Percentiles rank a stretch among this genome's conserved stretches.
Evolutionary conservation across 2,113 vertebrate species (phyloP).

Genomic region (Pimephales promelas): DNA sequence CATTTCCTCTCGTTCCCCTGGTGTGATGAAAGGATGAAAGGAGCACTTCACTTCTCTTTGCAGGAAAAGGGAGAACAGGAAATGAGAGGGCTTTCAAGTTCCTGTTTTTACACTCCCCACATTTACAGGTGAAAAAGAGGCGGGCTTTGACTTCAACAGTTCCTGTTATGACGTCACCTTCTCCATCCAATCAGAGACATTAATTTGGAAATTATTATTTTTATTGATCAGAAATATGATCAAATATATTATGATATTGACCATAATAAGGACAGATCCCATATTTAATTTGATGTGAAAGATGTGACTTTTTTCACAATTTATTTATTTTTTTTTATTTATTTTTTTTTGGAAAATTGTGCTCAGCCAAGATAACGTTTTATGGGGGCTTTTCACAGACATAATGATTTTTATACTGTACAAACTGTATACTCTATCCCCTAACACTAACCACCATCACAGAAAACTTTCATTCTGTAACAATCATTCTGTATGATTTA

Average conservation of each 20-base stretch:
- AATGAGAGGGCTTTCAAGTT: constrained; percentile 38
- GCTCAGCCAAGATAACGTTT: constrained; percentile 33
- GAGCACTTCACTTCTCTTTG: constrained; percentile 41
- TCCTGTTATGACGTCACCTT: background rate
- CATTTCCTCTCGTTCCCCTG: constrained; percentile 49
- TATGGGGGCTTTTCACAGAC: no score
- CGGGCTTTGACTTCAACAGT: background rate
- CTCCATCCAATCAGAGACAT: constrained; percentile 21
- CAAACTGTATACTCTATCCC: no score
- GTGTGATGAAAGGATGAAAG: constrained; percentile 56
- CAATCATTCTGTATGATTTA: no score
- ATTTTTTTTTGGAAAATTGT: no score
- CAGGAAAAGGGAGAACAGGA: constrained; percentile 42
- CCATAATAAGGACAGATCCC: background rate
- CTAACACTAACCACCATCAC: no score
- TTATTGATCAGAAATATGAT: background rate
- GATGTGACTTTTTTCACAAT: no score
- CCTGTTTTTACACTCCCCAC: constrained; percentile 29
- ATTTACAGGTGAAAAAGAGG: constrained; percentile 28
- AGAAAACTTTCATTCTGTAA: no score
- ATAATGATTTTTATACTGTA: no score
- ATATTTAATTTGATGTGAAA: no score
- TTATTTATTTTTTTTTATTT: no score
- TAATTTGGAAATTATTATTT: background rate
- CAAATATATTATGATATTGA: background rate